These are phyloP conservation scores for Microcebus griseorufus DNA, from an alignment of 2,113 vertebrate genomes.

Conservation along the genomic window DNA sequence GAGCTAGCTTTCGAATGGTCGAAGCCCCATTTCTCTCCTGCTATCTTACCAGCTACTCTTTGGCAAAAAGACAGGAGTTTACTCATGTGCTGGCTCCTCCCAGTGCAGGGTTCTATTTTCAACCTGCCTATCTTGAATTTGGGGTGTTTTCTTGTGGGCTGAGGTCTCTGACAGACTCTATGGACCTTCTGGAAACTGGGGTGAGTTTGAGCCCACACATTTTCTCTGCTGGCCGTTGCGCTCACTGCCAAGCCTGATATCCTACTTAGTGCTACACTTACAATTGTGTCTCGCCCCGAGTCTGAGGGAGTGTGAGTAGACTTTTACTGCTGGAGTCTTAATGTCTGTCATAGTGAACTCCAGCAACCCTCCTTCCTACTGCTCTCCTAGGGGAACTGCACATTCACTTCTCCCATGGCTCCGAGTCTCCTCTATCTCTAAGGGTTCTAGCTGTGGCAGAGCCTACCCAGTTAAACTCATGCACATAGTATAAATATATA, in stretches of 20 bases:
- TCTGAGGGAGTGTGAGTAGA: background rate
- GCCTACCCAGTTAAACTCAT: background rate
- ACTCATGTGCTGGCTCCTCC: background rate
- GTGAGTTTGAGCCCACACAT: background rate
- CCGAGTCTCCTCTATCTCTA: background rate
- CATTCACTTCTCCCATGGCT: background rate
- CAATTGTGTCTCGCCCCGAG: background rate
- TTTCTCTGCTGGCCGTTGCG: background rate
- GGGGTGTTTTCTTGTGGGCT: background rate
- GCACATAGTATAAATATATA: background rate
- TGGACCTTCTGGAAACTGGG: background rate
- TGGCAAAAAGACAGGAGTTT: accelerated
- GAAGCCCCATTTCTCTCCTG: background rate
- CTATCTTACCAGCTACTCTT: too few species aligned
- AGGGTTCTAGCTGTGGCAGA: background rate
- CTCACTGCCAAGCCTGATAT: background rate
- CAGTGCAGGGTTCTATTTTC: background rate
- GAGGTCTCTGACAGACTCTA: background rate
- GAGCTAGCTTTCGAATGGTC: background rate
- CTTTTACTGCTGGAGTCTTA: background rate
- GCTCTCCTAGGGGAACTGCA: background rate
- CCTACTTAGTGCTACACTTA: background rate
- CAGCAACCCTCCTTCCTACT: background rate
- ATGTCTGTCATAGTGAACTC: background rate
- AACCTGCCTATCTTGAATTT: background rate